Evolutionary conservation across 1,140 invertebrate species (phyloP).

Genomic region (Musca domestica): DNA sequence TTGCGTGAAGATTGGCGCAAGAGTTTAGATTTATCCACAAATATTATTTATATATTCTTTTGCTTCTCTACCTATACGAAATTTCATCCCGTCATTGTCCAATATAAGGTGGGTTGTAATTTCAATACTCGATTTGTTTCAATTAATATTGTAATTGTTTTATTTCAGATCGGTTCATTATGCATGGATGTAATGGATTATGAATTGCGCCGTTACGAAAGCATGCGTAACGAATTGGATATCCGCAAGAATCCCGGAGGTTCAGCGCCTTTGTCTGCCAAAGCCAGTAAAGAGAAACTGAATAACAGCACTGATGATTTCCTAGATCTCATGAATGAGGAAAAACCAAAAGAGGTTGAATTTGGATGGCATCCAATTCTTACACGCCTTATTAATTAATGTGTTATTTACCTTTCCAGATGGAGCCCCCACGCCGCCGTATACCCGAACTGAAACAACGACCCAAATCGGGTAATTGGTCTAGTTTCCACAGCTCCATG

Average conservation of each 20-base stretch:
- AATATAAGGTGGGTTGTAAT: slow-evolving; percentile 73
- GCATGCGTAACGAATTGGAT: slow-evolving; percentile 89
- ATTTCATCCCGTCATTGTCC: slow-evolving; percentile 89
- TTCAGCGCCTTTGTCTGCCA: slow-evolving; percentile 43
- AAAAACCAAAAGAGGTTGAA: slow-evolving; percentile 48
- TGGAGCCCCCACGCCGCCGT: slow-evolving; percentile 64
- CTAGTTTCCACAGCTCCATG: slow-evolving; percentile 56
- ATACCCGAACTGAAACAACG: slow-evolving; percentile 67
- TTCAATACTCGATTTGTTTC: neutral
- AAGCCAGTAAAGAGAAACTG: slow-evolving; percentile 47
- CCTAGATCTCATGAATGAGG: slow-evolving; percentile 53
- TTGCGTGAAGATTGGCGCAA: slow-evolving; percentile 95
- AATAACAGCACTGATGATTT: slow-evolving; percentile 50
- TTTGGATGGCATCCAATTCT: neutral
- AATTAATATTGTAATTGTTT: neutral
- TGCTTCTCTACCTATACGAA: slow-evolving; percentile 96
- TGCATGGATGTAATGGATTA: slow-evolving; percentile 95
- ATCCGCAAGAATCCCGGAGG: slow-evolving; percentile 58
- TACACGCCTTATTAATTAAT: neutral
- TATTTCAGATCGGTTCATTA: slow-evolving; percentile 81
- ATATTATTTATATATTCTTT: slow-evolving; percentile 96
- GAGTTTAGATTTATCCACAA: slow-evolving; percentile 93
- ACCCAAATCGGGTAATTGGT: slow-evolving; percentile 67
- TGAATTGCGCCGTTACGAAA: slow-evolving; percentile 87
- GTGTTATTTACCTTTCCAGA: slow-evolving; percentile 38